Percentiles rank a stretch among this genome's conserved stretches.
Evolutionary conservation across 1,140 invertebrate genomes (phyloP).

Genomic region (Apocrypta bakeri): DNA sequence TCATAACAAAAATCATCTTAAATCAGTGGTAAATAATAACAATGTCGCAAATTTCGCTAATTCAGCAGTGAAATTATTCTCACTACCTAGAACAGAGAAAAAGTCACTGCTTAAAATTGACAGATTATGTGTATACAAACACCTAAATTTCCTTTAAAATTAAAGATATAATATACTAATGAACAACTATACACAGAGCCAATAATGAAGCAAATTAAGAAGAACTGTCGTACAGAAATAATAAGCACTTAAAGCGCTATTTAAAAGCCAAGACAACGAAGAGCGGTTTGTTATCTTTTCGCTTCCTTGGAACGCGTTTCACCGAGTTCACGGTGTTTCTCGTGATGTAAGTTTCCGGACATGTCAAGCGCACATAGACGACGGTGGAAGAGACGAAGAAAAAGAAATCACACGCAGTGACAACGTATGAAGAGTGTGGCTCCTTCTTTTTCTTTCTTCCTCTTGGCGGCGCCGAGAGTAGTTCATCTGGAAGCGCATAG

Average conservation of each 20-base stretch:
- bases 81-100: too few relatives aligned
- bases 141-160: too few relatives aligned
- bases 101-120: too few relatives aligned
- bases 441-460: constrained; percentile 51
- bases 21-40: too few relatives aligned
- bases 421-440: background rate
- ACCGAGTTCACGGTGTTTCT: constrained; percentile 16
- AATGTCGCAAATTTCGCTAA: too few relatives aligned
- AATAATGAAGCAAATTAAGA: constrained; percentile 31
- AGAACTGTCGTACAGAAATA: constrained; percentile 18
- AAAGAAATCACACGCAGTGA: constrained; percentile 1
- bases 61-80: too few relatives aligned
- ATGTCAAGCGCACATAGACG: constrained; percentile 4
- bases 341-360: constrained; percentile 44
- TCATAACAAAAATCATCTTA: too few relatives aligned
- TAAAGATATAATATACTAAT: background rate
- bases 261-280: constrained; percentile 29
- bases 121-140: too few relatives aligned
- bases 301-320: constrained; percentile 22
- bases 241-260: constrained; percentile 46
- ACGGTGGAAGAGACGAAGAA: background rate
- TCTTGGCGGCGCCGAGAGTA: constrained; percentile 38
- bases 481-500: constrained; percentile 53
- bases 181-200: background rate
- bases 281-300: constrained; percentile 44